Base-by-base conservation (phyloP, 2,888 invertebrate species). In the Amblyteles armatorius region DNA sequence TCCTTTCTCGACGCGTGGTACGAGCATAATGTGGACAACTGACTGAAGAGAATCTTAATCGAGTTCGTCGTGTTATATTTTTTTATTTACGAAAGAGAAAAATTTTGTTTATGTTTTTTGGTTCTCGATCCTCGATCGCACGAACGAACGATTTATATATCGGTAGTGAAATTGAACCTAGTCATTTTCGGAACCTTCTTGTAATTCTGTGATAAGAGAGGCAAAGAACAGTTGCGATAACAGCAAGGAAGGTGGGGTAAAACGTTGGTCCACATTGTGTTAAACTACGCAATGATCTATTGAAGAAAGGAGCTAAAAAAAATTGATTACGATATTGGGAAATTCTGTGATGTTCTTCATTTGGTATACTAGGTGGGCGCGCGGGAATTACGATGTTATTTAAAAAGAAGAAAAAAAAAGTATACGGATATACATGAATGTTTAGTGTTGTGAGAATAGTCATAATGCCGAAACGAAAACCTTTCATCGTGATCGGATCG, bases 281-380 rank as follows among this genome's bases (percentile, higher is more conserved):
- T 89, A 87, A 86, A 83, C 87, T 83, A 86, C 88, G 90, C 86
- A 84, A 55, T 83, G 80, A 82, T 84, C 68, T 83, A 67, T 83
- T 86, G 84, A 87, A 80, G 81, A 78, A 83, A 68, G 77, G 82
- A 87, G 85, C 80, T 77, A 78, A 82, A 86, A 86, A 85, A 52
- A 72, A 68, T 93, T 92, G 91, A 91, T 91, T 90, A 88, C 88
- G 88, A 91, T 92, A 91, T 91, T 91, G 91, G 91, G 89, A 93
- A 93, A 92, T 93, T 93, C 94, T 94, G 94, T 94, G 94, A 94
- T 94, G 93, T 93, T 91, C 91, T 94, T 93, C 91, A 91, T 91
- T 93, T 93, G 91, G 89, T 90, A 91, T 91, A 91, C 90, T 91
- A 91, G 86, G 88, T 83, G 88, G 88, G 13, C 29, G 63, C 63